Percentiles rank a stretch among this genome's conserved stretches.
Conservation (phyloP, 2,113 vertebrate species). For the Rhinolophus sinicus region DNA sequence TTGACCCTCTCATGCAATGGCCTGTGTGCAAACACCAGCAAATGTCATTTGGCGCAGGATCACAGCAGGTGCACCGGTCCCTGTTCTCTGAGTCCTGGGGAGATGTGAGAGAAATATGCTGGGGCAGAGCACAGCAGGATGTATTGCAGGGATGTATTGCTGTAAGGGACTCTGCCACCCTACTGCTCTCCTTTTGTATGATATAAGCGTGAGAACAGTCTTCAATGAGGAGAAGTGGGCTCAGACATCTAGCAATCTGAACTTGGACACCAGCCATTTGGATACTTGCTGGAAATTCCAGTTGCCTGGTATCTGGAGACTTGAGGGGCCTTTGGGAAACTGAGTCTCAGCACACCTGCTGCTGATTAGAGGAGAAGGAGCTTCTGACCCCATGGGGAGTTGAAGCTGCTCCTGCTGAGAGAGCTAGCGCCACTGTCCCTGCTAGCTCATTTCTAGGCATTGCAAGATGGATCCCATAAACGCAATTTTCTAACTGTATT, state of each 20-base stretch:
- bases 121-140: not conserved
- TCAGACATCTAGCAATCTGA: not conserved
- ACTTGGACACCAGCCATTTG: not conserved
- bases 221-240: not conserved
- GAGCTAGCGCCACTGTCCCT: not conserved
- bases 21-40: not conserved
- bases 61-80: not conserved
- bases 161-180: not conserved
- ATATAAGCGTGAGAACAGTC: not conserved
- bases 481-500: not conserved
- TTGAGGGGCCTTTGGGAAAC: not conserved
- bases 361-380: not conserved
- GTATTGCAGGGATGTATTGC: not conserved
- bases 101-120: not conserved
- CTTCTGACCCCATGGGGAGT: not conserved
- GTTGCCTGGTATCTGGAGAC: not conserved
- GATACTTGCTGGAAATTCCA: not conserved
- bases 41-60: not conserved
- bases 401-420: not conserved
- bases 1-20: not conserved
- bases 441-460: not conserved
- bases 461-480: not conserved
- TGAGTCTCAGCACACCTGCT: not conserved
- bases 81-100: not conserved
- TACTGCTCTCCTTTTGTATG: not conserved